A percentile compares a stretch with the other conserved stretches of the same genome.
phyloP scores from a whole-genome alignment of 2,797 vertebrate species.

The Phrynocephalus forsythii region DNA sequence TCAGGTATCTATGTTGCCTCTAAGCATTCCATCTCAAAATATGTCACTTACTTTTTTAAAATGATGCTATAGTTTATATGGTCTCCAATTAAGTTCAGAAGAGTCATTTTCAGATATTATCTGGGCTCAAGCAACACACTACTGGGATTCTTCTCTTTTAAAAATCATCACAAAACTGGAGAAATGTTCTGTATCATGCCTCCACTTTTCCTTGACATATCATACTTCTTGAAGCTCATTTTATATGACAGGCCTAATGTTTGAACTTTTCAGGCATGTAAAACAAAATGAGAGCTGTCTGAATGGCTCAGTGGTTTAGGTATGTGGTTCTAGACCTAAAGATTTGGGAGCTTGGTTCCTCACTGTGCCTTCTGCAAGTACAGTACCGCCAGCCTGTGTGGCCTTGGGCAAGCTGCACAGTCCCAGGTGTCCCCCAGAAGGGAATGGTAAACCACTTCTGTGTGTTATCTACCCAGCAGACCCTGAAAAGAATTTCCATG shows the following conservation, averaged over 20 bases:
- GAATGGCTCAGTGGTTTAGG: no score
- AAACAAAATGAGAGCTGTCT: neutral
- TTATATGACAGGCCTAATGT: fast-evolving
- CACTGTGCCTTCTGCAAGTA: no score
- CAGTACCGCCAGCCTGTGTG: no score
- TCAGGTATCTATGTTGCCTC: conserved; percentile 17
- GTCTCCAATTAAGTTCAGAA: conserved; percentile 23
- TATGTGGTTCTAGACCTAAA: no score
- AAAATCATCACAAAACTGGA: no score
- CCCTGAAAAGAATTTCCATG: no score
- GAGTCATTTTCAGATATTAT: conserved; percentile 26
- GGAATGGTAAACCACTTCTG: no score
- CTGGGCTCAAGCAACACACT: conserved; percentile 14
- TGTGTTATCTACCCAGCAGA: no score
- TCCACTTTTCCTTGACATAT: conserved; percentile 16
- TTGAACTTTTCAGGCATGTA: neutral
- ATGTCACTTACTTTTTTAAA: conserved; percentile 5
- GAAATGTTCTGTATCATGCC: conserved; percentile 26
- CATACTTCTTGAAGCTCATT: conserved; percentile 39
- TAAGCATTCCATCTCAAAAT: neutral
- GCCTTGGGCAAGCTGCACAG: no score
- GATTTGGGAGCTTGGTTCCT: no score
- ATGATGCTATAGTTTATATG: neutral
- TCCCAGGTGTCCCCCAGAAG: no score
- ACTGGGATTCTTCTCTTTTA: conserved; percentile 22